Evolutionary conservation across 2,888 invertebrate genomes (phyloP), one percentile per base, ranked within the genome.

Genomic region (Gerris lacustris): DNA sequence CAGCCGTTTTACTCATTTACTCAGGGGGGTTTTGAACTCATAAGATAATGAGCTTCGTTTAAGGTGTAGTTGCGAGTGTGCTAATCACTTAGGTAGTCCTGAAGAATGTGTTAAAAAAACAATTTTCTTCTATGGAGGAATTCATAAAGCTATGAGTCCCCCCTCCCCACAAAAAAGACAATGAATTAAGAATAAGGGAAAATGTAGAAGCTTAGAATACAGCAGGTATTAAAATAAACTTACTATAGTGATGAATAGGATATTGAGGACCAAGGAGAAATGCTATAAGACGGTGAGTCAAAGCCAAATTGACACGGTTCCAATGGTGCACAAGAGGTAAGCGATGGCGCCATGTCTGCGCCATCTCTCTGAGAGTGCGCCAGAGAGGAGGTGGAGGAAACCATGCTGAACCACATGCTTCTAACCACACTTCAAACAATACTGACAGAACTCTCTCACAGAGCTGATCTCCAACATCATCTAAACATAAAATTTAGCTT

Each of bases 381-480:
- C 96, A 97, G 75, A 96, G 83, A 1, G 95, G 92, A 6, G 97
- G 97, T 5, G 95, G 90, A 0, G 97, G 97, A 82, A 97, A 97
- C 64, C 64, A 64, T 79, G 92, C 94, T 74, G 86, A 84, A 69
- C 86, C 84, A 78, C 90, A 91, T 5, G 90, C 88, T 67, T 89
- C 82, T 69, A 91, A 79, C 91, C 91, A 91, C 55, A 86, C 82
- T 82, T 96, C 94, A 80, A 97, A 92, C 70, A 97, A 85, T 55
- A 96, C 96, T 75, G 94, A 93, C 6, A 97, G 84, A 69, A 97
- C 94, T 55, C 97, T 84, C 80, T 96, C 95, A 79, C 96, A 95
- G 66, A 97, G 83, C 79, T 96, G 95, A 80, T 96, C 96, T 0
- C 93, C 93, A n/a, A 94, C 93, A 78, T 95, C 92, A 81, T 96